Base-by-base conservation (phyloP, 1,140 invertebrate species). In the Dreissena polymorpha region DNA sequence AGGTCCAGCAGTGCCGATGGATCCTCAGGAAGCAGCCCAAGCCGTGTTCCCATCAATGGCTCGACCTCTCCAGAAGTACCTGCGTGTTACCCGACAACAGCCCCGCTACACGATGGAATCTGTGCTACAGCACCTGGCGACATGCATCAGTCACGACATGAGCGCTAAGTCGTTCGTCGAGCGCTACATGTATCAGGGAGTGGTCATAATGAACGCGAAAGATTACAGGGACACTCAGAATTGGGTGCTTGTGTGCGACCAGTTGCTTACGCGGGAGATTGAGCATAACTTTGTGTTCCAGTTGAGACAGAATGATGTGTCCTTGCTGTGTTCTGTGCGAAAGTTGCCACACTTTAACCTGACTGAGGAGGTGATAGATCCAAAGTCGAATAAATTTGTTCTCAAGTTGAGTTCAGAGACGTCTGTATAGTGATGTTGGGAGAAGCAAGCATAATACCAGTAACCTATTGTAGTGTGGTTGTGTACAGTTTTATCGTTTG, bases 41-140 rank as follows among this genome's bases (percentile, higher is more conserved):
- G 97, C 98, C 0, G 97, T 99, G 23, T 99, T 99, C 91, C 98
- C 98, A 8, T 98, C 97, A 0, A 96, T 99, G 94, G 97, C 98
- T 0, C 94, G 98, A 72, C 96, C 98, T 1, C 94, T 99, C 72
- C 98, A 99, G 93, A 99, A 99, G 93, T 99, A 98, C 93, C 93
- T 99, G 63, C 95, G 98, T 27, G 96, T 99, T 0, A 99, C 98
- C 0, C 93, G 98, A 0, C 98, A 99, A 91, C 98, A 99, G 91
- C 98, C 98, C 0, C 94, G 97, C 72, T 98, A 99, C 92, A 97
- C 97, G 0, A 97, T 98, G 83, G 98, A 99, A 89, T 96, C 96
- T 14, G 98, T 99, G 84, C 92, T 97, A 50, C 92, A 94, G 74
- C 97, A 99, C 91, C 94, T 99, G 76, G 96, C 98, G 0, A 95